Evolutionary conservation across 2,797 vertebrate genomes (phyloP), one percentile per base, ranked within the genome.

Genomic region (Fundulus diaphanus): DNA sequence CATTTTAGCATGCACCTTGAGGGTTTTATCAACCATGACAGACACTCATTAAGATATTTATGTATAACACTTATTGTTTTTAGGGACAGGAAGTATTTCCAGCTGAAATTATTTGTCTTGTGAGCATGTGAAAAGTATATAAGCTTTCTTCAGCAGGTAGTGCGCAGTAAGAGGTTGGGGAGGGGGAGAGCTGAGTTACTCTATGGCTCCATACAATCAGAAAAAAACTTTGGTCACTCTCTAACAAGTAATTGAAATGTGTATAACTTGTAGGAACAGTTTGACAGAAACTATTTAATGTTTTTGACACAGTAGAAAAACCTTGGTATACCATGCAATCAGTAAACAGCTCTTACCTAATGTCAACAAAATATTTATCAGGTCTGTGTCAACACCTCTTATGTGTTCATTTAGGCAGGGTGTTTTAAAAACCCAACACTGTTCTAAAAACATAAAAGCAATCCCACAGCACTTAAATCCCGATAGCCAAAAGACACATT

Each of bases 401-500:
- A 70, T 42, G 57, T 68, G 61, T 68, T 79, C 1, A 31, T 73
- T 48, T 73, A 54, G 70, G 35, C 59, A 48, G 70, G 3, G 27
- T 70, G 69, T n/a, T 68, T 70, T 18, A 65, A 44, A 70, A 61
- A 48, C n/a, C n/a, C 54, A 54, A 51, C 5, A 54, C 54, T 76
- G n/a, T 57, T 75, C 9, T 31, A 79, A 72, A 73, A 72, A 81
- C 29, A 49, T 73, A 72, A 73, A 49, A n/a, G 67, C 77, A 49
- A 33, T 59, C 61, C 33, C 44, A 67, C 59, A 76, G 82, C 78
- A 76, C 72, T 83, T 77, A 80, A 77, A 80, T 65, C 79, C 73
- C 57, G 46, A 73, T 74, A 72, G 80, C 76, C 82, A 89, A 87
- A 83, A 65, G 61, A 85, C 88, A 86, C 87, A 87, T 84, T 83